These are phyloP conservation scores for Furcula furcula DNA, from an alignment of 2,888 invertebrate genomes.

Conservation along the genomic window DNA sequence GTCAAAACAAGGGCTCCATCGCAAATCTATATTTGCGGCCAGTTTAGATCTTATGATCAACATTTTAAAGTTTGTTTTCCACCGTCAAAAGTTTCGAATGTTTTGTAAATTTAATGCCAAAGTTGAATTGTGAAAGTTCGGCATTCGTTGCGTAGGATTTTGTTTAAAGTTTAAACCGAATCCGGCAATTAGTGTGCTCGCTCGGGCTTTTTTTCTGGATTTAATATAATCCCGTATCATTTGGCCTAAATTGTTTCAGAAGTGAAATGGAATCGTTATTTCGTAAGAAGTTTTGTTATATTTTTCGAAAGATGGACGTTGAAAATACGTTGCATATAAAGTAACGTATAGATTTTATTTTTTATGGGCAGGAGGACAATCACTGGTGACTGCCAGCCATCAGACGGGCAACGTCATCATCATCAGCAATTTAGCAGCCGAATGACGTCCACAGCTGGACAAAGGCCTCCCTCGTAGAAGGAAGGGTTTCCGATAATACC, in stretches of 20 bases:
- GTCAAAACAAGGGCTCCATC: slow-evolving; percentile 70
- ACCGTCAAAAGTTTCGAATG: slow-evolving; percentile 13
- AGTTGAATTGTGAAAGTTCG: slow-evolving; percentile 76
- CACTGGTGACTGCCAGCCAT: no score
- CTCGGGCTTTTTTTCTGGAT: slow-evolving; percentile 40
- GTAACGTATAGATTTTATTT: no score
- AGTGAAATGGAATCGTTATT: no score
- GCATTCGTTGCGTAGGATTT: slow-evolving; percentile 64
- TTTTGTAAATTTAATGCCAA: slow-evolving; percentile 61
- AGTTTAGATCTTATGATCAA: slow-evolving; percentile 29
- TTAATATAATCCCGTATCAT: slow-evolving; percentile 24
- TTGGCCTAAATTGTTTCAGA: slow-evolving; percentile 17
- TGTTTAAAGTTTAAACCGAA: slow-evolving; percentile 69
- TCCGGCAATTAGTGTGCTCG: slow-evolving; percentile 66
- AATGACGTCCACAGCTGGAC: no score
- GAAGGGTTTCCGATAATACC: no score
- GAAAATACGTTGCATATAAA: no score
- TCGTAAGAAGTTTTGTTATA: no score
- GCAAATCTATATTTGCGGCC: slow-evolving; percentile 23
- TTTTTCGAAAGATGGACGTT: no score
- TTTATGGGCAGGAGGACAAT: no score
- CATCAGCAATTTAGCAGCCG: no score
- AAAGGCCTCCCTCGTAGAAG: no score
- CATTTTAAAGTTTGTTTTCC: slow-evolving; percentile 37
- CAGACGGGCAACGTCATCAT: no score